Evolutionary conservation across 2,888 invertebrate species (phyloP), one percentile per base, ranked within the genome.

Genomic region (Branchellion lobata): DNA sequence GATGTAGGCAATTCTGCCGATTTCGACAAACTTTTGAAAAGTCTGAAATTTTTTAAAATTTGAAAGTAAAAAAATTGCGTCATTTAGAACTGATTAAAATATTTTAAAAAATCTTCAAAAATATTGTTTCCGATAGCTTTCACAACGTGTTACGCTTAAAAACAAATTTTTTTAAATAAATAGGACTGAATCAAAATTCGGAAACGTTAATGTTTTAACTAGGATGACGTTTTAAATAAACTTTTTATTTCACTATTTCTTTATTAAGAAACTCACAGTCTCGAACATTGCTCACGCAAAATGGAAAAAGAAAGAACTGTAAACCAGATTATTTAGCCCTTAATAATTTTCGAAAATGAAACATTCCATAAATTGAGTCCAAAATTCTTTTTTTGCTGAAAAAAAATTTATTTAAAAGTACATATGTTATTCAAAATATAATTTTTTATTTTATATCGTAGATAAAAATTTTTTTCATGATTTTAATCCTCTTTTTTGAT

Each of bases 1-100:
- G 85, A 98, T 92, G 88, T 94, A 94, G 90, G 95, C 98, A 85
- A 99, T 93, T 84, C 99, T 94, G 89, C 99, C 99, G 83, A 96
- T 92, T 89, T 99, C 94, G 84, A 99, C 98, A 89, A 93, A 96
- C 89, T 82, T 79, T 75, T 79, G 79, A 80, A 81, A 84, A 11
- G 78, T 71, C 83, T 83, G 80, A 51, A 82, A 80, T 18, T 18
- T 57, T n/a, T 8, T 14, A 68, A 27, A 77, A 33, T 80, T 33
- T 72, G 27, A 65, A 78, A 57, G 8, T 31, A 51, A 53, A 14
- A n/a, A n/a, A n/a, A n/a, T 29, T 18, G n/a, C 8, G 33, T 0
- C 18, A 8, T 31, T 29, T 14, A 3, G 18, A 0, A 71, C 1
- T n/a, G n/a, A n/a, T n/a, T n/a, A n/a, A 75, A 24, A 75, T 53